Base-by-base conservation (phyloP, 1,140 invertebrate species). In the Ganaspis sp. region DNA sequence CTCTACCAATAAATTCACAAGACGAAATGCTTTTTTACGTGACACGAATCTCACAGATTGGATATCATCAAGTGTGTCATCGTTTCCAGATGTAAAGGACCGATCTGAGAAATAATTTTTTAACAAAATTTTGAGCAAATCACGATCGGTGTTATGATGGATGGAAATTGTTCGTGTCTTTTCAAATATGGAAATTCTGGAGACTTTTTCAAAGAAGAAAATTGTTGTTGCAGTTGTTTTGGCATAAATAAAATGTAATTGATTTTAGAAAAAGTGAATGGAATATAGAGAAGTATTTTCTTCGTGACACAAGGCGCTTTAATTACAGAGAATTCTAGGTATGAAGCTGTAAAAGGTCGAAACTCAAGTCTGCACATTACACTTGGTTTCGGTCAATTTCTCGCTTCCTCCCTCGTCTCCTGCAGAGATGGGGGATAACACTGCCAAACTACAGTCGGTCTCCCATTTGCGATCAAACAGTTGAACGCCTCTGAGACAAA, bases 401-500 rank as follows among this genome's bases (percentile, higher is more conserved):
- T 72, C 29, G 72, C 73, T 76, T 81, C 75, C 70, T 75, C 53
- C 49, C 73, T 54, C 64, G 70, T 72, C 72, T 29, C 26, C 42
- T 23, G n/a, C 4, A 12, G 23, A 64, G 54, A 58, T 58, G 54
- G 54, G 54, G 54, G 21, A 21, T 58, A 21, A 26, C 23, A 23
- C 26, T 58, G 23, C 54, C 54, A 58, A 58, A 11, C 54, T 11
- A 58, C 54, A 23, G 54, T 29, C 54, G 54, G 54, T 5, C 21
- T 23, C 12, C 54, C 54, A 26, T 84, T 80, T 76, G 80, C 83
- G 83, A 87, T 87, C 87, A 88, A 86, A 86, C 76, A 81, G 84
- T 84, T 86, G 84, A 88, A 87, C 85, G 83, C 83, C 76, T 81
- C 53, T 78, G 80, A 85, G 85, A 88, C 76, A 77, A 86, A 85